phyloP scores from a whole-genome alignment of 2,113 vertebrate genomes.

The Pitta sordida region DNA sequence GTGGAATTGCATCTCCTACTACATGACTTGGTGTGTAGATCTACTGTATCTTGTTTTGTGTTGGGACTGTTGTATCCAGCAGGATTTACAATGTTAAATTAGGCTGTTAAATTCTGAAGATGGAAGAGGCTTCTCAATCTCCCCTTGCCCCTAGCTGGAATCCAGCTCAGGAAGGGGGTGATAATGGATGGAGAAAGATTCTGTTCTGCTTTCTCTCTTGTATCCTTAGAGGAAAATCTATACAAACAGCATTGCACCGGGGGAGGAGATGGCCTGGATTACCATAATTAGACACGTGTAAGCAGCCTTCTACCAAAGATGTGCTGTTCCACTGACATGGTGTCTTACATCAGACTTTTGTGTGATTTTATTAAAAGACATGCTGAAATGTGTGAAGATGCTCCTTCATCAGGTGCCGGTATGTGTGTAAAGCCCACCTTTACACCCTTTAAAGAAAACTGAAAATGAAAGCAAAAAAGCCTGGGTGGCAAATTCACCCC shows the following conservation, averaged over 20 bases:
- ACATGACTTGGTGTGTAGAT: background rate
- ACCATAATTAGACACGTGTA: background rate
- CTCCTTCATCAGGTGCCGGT: background rate
- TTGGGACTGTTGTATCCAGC: no score
- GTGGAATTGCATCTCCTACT: background rate
- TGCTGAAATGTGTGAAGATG: background rate
- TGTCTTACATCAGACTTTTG: background rate
- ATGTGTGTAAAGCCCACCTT: background rate
- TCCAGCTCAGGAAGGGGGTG: background rate
- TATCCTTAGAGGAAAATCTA: conserved; percentile 7
- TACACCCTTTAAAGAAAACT: background rate
- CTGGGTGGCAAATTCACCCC: background rate
- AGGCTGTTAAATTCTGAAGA: background rate
- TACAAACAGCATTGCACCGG: background rate
- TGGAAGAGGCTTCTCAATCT: background rate
- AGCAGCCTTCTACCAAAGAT: conserved; percentile 20
- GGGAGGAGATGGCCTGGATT: background rate
- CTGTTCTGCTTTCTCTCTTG: background rate
- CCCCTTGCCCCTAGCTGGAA: background rate
- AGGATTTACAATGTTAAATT: background rate
- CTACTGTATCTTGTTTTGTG: background rate
- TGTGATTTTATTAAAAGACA: background rate
- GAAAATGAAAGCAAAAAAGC: background rate
- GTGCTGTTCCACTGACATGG: background rate
- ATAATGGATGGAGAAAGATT: background rate